Evolutionary conservation across 92 coral and sea anemone species (phyloP).

Genomic region (Palythoa caribaeorum): DNA sequence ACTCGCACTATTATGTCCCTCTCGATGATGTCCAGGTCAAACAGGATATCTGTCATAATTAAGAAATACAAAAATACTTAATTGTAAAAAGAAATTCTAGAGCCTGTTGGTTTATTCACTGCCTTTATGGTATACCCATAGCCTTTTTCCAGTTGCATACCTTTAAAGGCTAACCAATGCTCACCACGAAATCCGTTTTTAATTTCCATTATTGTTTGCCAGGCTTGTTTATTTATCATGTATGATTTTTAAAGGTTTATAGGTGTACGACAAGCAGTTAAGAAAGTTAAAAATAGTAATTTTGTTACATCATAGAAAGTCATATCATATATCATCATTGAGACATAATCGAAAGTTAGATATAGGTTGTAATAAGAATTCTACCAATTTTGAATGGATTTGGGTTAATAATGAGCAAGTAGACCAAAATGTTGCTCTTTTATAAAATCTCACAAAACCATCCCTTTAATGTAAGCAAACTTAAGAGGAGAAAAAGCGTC

Average conservation of each 20-base stretch:
- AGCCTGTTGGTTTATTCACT: background rate
- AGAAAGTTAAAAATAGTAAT: background rate
- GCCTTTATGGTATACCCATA: background rate
- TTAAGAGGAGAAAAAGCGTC: too few species aligned
- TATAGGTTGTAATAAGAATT: too few species aligned
- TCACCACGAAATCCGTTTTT: background rate
- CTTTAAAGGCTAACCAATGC: background rate
- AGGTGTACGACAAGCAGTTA: background rate
- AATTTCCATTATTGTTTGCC: background rate
- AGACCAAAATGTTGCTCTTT: too few species aligned
- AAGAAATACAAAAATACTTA: too few species aligned
- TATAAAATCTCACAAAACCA: too few species aligned
- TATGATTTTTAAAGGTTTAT: background rate
- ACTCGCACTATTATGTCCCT: background rate
- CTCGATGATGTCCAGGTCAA: background rate
- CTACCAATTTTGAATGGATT: too few species aligned
- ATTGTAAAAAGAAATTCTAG: too few species aligned
- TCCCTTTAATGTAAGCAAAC: too few species aligned
- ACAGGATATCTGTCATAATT: slow-evolving; percentile 2
- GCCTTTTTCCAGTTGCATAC: background rate
- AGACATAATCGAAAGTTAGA: too few species aligned
- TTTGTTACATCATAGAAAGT: too few species aligned
- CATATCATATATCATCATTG: too few species aligned
- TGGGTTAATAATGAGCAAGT: too few species aligned
- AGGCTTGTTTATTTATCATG: background rate